phyloP scores from a whole-genome alignment of 2,888 invertebrate species.

The Drosophila cognata region DNA sequence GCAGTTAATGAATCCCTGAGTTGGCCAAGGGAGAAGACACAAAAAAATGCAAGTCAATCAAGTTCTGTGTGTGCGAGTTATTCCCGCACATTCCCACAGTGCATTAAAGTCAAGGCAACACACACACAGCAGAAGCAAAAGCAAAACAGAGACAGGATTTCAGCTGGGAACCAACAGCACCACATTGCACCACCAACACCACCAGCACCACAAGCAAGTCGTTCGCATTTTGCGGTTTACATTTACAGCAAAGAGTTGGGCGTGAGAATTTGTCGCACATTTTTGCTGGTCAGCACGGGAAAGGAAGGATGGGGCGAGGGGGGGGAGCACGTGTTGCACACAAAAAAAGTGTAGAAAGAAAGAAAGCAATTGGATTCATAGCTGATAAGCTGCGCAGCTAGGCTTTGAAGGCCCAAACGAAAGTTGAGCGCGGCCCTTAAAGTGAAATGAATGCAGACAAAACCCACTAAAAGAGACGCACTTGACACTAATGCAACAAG shows the following conservation, averaged over 20 bases:
- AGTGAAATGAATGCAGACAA: neutral
- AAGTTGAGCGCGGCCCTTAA: slow-evolving; percentile 43
- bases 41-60: slow-evolving; percentile 69
- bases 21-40: slow-evolving; percentile 23
- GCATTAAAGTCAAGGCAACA: slow-evolving; percentile 57
- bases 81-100: slow-evolving; percentile 70
- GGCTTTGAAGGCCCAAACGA: slow-evolving; percentile 24
- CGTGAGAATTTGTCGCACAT: slow-evolving; percentile 60
- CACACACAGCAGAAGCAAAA: slow-evolving; percentile 32
- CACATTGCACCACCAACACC: slow-evolving; percentile 10
- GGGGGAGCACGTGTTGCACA: slow-evolving; percentile 54
- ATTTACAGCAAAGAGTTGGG: slow-evolving; percentile 36
- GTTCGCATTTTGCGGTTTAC: slow-evolving; percentile 68
- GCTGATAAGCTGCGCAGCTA: slow-evolving; percentile 28
- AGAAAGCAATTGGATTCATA: slow-evolving; percentile 31
- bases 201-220: slow-evolving; percentile 25
- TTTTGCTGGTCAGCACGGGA: neutral
- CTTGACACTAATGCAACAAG: slow-evolving; percentile 64
- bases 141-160: slow-evolving; percentile 45
- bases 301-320: neutral
- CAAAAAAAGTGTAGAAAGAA: slow-evolving; percentile 44
- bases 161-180: slow-evolving; percentile 43
- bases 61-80: slow-evolving; percentile 47
- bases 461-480: slow-evolving; percentile 1
- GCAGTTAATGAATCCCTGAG: slow-evolving; percentile 65